Evolutionary conservation across 23 tunicate genomes (phyloP).

Genomic region (Trididemnum clinides): DNA sequence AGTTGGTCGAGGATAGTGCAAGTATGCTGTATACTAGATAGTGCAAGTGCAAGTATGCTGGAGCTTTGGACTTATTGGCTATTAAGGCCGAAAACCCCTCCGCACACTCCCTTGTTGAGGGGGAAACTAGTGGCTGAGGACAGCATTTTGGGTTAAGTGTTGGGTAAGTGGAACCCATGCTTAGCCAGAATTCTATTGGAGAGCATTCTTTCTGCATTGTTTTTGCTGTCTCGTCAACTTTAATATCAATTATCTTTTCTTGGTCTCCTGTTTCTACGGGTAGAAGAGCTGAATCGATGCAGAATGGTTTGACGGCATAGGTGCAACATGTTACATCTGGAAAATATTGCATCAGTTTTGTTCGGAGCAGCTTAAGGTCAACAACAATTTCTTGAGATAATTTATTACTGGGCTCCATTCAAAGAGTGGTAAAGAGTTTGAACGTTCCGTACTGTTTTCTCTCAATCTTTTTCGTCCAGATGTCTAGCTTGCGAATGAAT

Average conservation of each 20-base stretch:
- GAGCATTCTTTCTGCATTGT: conserved; percentile 51
- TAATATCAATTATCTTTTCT: conserved; percentile 39
- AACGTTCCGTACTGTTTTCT: background rate
- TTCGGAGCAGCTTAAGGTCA: no score
- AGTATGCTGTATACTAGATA: no score
- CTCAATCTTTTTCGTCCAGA: background rate
- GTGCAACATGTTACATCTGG: conserved; percentile 49
- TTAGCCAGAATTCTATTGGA: no score
- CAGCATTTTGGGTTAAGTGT: conserved; percentile 44
- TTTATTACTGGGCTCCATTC: background rate
- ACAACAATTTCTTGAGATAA: conserved; percentile 30
- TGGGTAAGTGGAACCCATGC: no score
- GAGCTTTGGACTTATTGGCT: conserved; percentile 34
- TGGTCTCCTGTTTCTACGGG: no score
- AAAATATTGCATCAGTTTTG: conserved; percentile 50
- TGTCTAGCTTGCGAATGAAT: background rate
- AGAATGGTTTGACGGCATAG: conserved; percentile 43
- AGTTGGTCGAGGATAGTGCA: no score
- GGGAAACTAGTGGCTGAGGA: conserved; percentile 52
- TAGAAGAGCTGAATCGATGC: no score
- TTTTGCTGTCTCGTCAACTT: conserved; percentile 60
- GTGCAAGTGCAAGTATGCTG: no score
- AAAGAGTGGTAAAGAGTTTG: background rate
- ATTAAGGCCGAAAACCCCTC: conserved; percentile 53
- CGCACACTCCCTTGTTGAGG: conserved; percentile 57